A percentile compares a stretch with the other conserved stretches of the same genome.
These are phyloP conservation scores for Agrilus planipennis DNA, from an alignment of 1,140 invertebrate genomes.

Conservation along the genomic window DNA sequence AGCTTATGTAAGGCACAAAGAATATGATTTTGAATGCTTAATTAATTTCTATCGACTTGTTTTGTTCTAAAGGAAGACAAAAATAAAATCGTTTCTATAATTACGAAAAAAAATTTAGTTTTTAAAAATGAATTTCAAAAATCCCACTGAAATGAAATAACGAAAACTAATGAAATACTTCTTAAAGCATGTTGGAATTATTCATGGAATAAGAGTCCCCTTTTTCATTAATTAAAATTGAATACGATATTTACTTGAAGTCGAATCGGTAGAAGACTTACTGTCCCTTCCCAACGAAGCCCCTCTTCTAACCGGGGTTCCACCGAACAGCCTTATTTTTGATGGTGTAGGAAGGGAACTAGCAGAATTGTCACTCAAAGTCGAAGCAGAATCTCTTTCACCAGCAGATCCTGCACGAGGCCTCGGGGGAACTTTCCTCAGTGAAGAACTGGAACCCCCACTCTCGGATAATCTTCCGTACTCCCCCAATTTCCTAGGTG, in stretches of 20 bases:
- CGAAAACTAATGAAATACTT: not conserved
- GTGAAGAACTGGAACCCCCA: conserved; percentile 32
- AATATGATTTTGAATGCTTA: too few relatives aligned
- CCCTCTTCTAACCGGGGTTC: conserved; percentile 34
- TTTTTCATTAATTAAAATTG: conserved; percentile 41
- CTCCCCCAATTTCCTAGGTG: conserved; percentile 42
- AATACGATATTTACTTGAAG: conserved; percentile 51
- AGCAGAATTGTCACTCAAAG: conserved; percentile 43
- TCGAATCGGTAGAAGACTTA: conserved; percentile 37
- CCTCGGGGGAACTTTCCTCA: conserved; percentile 31
- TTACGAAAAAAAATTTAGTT: too few relatives aligned
- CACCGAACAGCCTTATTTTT: conserved; percentile 42
- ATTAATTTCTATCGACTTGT: not conserved
- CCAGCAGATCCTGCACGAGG: conserved; percentile 36
- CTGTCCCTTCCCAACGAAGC: conserved; percentile 43
- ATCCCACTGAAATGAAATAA: too few relatives aligned
- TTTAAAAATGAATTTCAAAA: not conserved
- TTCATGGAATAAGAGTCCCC: too few relatives aligned
- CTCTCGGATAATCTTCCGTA: conserved; percentile 46
- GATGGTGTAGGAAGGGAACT: conserved; percentile 47
- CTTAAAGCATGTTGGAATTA: not conserved
- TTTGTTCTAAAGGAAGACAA: not conserved
- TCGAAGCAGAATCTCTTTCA: conserved; percentile 40
- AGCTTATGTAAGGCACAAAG: too few relatives aligned
- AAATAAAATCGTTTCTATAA: too few relatives aligned